Conservation (phyloP, 2,113 vertebrate species). For the Sebastes fasciatus region DNA sequence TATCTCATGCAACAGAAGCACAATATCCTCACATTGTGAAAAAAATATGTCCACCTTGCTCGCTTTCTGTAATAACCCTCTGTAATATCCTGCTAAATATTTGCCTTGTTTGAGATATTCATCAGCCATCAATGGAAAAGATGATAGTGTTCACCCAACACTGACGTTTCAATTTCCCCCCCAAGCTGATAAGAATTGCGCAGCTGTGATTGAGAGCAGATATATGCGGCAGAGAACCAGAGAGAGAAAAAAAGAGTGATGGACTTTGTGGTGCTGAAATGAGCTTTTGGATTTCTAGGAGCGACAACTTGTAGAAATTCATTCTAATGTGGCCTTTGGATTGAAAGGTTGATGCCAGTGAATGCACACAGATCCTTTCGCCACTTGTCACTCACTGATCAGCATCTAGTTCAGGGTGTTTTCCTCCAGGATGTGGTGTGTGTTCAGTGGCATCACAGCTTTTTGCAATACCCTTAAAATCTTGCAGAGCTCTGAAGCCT, state of each 20-base stretch:
- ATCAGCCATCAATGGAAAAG: constrained; percentile 62
- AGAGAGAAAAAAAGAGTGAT: constrained; percentile 61
- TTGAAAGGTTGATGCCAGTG: constrained; percentile 62
- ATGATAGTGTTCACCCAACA: constrained; percentile 45
- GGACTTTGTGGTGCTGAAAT: constrained; percentile 64
- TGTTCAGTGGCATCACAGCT: constrained; percentile 63
- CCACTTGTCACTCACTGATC: constrained; percentile 42
- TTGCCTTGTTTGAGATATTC: constrained; percentile 53
- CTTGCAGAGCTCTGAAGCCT: constrained; percentile 35
- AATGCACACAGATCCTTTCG: constrained; percentile 65
- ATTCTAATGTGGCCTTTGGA: constrained; percentile 39
- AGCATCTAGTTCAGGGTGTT: constrained; percentile 29
- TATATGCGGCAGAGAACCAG: constrained; percentile 64
- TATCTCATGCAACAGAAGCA: constrained; percentile 56
- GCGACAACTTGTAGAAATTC: constrained; percentile 67
- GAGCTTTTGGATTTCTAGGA: constrained; percentile 70
- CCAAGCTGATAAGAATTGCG: constrained; percentile 69
- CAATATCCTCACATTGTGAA: not conserved
- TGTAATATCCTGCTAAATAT: constrained; percentile 53
- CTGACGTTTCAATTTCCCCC: constrained; percentile 73
- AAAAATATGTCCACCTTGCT: not conserved
- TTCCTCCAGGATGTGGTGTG: constrained; percentile 45
- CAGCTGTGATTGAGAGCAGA: constrained; percentile 66
- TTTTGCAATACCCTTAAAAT: constrained; percentile 45
- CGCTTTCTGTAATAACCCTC: constrained; percentile 25